Base-by-base conservation (phyloP, 1,140 invertebrate genomes). In the Papilio helenus region DNA sequence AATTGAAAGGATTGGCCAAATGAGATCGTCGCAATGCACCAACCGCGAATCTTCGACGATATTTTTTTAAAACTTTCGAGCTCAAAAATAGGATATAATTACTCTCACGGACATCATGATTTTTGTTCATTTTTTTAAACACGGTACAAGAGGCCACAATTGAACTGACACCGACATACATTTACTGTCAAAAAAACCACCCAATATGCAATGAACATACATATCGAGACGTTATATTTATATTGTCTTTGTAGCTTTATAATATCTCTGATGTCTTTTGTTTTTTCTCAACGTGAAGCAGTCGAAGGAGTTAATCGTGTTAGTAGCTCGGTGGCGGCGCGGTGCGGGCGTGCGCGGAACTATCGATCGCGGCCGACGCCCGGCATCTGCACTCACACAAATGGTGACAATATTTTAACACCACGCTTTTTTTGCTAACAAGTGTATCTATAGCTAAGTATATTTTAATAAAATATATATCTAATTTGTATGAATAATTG, bases 351-450 rank as follows among this genome's bases (percentile, higher is more conserved):
- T 92, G 90, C 90, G 90, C 90, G 89, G 81, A 92, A 89, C 81
- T 92, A 92, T 92, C 90, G 90, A 92, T 92, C 88, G 86, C 83
- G 84, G 82, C 81, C 87, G 84, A 87, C 85, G 86, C 87, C 85
- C 87, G 84, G 9, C 51, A 55, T 55, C 51, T 55, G 51, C 51
- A 55, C 51, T 55, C n/a, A 20, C 51, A 55, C 51, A 55, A 80
- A 61, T 80, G 85, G 87, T 90, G 90, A 90, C 89, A 91, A 88
- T 46, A 46, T 55, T 55, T 55, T 55, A 55, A 20, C 51, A 55
- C 8, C 8, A 55, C 51, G 51, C 18, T 55, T 55, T 55, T 55
- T 55, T 55, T 55, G 51, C n/a, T 20, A 55, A 18, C 2, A 55
- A 51, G 18, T 51, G 18, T 51, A 51, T 51, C 1, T 4, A 16